Base-by-base conservation (phyloP, 1,140 invertebrate genomes). In the Belonocnema kinseyi region DNA sequence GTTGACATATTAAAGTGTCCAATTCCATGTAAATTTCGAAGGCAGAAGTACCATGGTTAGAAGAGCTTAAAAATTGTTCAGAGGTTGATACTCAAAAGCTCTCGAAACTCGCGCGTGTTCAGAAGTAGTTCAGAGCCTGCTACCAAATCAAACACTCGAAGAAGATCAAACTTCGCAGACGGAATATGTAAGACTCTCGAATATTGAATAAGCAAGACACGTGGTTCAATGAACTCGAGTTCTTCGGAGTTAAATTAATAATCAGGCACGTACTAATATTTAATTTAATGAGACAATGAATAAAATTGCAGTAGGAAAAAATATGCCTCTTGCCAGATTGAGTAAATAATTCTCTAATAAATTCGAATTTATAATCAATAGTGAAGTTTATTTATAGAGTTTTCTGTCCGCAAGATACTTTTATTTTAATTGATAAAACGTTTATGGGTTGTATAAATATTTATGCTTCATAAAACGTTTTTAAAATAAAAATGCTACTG, bases 131-230 rank as follows among this genome's bases (percentile, higher is more conserved):
- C 53, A 72, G 61, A 50, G 66, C 58, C 26, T 73, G 11, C 51
- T 73, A 52, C 40, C 50, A 81, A 84, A 78, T 87, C 85, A 87
- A 88, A 88, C 85, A 88, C 85, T 87, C 50, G 50, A 76, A 56
- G 77, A 76, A 81, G 80, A 82, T 79, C 78, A 84, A 84, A 84
- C 80, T 80, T 79, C 70, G 52, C 54, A 73, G 76, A 54, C 74
- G 19, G 19, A 77, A 72, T 73, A 73, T 52, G 50, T 73, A 17
- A 52, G 14, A 52, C 46, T 71, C 78, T 79, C 50, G 54, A 21
- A 46, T 53, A 77, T 33, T 56, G 56, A 54, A 83, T 78, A 83
- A 83, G 80, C 79, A 81, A 53, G 33, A 58, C 8, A 58, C 21
- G 26, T n/a, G 71, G 74, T 78, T 83, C 79, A 52, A 54, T 40